Evolutionary conservation across 2,797 vertebrate species (phyloP).

Genomic region (Clarias fuscus): DNA sequence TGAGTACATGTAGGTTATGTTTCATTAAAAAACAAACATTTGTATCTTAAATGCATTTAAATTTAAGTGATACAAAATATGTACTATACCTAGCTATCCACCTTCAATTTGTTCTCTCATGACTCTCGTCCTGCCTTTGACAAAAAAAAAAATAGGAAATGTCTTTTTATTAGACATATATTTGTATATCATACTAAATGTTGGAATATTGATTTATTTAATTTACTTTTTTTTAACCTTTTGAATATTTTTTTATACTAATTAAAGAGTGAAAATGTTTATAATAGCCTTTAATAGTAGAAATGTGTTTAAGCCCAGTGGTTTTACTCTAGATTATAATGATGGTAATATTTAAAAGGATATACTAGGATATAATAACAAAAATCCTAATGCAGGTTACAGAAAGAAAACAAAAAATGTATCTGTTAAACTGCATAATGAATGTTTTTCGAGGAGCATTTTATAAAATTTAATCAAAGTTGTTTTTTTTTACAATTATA

Average conservation of each 20-base stretch:
- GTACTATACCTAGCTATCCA: background rate
- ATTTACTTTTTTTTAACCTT: background rate
- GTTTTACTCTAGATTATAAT: background rate
- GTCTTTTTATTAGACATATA: background rate
- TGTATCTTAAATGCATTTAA: background rate
- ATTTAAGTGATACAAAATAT: background rate
- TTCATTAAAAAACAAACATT: background rate
- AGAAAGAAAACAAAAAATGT: background rate
- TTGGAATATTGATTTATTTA: background rate
- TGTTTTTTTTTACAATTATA: no score
- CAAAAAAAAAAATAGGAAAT: background rate
- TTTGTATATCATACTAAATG: background rate
- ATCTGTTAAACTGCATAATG: background rate
- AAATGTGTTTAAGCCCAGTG: background rate
- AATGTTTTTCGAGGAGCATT: background rate
- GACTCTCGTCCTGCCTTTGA: background rate
- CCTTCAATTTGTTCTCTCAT: background rate
- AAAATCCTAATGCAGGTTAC: no score
- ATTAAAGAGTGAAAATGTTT: background rate
- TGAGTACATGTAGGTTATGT: background rate
- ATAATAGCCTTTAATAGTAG: background rate
- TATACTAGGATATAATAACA: background rate
- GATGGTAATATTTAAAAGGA: background rate
- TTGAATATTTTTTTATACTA: background rate
- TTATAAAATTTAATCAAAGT: no score